These are phyloP conservation scores for Etia nguti DNA, from an alignment of 2,113 vertebrate genomes.

Conservation along the genomic window DNA sequence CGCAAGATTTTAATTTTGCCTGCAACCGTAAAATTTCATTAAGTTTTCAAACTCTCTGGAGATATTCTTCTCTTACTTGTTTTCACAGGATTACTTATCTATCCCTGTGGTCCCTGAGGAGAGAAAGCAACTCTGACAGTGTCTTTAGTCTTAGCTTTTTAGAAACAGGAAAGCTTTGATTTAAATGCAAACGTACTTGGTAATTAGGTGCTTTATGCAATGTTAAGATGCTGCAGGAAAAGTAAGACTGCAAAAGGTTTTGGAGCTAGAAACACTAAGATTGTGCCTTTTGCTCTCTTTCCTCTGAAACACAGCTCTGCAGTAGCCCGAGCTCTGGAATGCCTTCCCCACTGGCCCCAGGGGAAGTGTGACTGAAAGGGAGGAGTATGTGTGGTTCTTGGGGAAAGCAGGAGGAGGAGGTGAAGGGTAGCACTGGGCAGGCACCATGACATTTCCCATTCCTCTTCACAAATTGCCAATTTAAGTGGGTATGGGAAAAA, in stretches of 20 bases:
- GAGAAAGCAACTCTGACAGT: conserved; percentile 3
- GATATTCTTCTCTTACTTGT: background rate
- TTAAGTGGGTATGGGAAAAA: conserved; percentile 49
- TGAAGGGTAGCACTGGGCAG: conserved; percentile 10
- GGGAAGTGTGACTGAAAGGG: conserved; percentile 51
- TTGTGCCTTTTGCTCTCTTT: background rate
- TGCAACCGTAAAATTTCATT: background rate
- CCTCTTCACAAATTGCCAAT: conserved; percentile 62
- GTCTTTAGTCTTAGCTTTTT: conserved; percentile 12
- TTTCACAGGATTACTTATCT: conserved; percentile 22
- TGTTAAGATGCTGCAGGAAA: conserved; percentile 15
- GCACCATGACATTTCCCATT: conserved; percentile 64
- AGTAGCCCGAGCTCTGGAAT: conserved; percentile 56
- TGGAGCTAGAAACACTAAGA: conserved; percentile 5
- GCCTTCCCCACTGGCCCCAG: conserved; percentile 54
- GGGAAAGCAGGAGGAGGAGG: background rate
- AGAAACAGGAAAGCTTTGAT: conserved; percentile 3
- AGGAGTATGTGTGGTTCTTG: conserved; percentile 34
- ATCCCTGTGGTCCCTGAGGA: conserved; percentile 22
- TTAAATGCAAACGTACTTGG: conserved; percentile 5
- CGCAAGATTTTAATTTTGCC: background rate
- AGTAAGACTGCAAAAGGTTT: background rate
- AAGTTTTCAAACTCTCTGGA: background rate
- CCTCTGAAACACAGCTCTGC: conserved; percentile 34
- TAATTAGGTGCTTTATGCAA: conserved; percentile 36